phyloP scores from a whole-genome alignment of 53 echinoderm and acorn worm genomes.

The Mesocentrotus franciscanus region DNA sequence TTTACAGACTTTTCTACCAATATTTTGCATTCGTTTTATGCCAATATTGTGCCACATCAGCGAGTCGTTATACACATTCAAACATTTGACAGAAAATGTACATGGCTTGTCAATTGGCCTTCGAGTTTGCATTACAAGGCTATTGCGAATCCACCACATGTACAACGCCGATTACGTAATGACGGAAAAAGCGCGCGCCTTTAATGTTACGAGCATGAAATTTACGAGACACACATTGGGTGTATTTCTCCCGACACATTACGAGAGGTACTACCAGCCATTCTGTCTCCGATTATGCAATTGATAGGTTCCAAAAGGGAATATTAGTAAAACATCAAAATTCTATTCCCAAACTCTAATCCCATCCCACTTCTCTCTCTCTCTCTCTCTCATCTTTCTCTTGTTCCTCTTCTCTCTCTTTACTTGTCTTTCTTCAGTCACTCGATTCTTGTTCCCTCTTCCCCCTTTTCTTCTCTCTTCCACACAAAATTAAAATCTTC shows the following conservation, averaged over 20 bases:
- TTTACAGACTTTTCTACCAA: background rate
- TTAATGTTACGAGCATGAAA: slow-evolving; percentile 26
- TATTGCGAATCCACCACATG: background rate
- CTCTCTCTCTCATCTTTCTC: background rate
- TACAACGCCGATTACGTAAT: background rate
- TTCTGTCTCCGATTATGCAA: slow-evolving; percentile 17
- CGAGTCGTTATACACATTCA: background rate
- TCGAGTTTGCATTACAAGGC: background rate
- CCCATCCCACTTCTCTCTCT: background rate
- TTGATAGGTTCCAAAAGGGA: slow-evolving; percentile 5
- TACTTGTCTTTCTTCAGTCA: background rate
- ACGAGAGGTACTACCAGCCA: background rate
- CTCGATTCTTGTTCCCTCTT: too few relatives aligned
- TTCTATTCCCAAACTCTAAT: background rate
- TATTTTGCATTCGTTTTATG: background rate
- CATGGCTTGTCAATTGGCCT: background rate
- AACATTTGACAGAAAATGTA: background rate
- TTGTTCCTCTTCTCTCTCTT: background rate
- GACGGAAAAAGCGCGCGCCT: background rate
- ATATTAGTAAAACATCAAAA: background rate
- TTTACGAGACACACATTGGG: slow-evolving; percentile 17
- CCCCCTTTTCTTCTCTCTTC: too few relatives aligned
- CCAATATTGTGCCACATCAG: background rate
- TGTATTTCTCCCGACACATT: slow-evolving; percentile 20
- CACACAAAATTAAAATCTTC: too few relatives aligned